Base-by-base conservation (phyloP, 2,113 vertebrate species). In the Argyrosomus japonicus region DNA sequence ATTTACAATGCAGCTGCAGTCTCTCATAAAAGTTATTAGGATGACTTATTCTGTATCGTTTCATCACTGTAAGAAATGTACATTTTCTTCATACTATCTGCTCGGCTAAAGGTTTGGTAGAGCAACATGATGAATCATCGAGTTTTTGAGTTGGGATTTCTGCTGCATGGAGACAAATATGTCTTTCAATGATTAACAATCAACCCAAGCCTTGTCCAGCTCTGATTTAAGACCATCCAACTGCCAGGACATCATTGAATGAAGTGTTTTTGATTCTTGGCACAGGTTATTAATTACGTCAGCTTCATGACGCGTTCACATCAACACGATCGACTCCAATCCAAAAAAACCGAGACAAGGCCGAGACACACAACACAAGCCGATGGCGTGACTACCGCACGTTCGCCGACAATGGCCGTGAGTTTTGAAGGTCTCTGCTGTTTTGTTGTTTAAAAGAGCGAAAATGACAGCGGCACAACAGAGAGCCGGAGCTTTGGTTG, bases 401-500 rank as follows among this genome's bases (percentile, higher is more conserved):
- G 68, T 68, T 88, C 84, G 88, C 89, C 75, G 74, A 71, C 53
- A 87, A 67, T 56, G 64, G 64, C 77, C 61, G 10, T 2, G 62
- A 73, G 71, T 79, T 87, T 78, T 83, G 64, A 84, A 81, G 61
- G 87, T 81, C 76, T 77, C 48, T 78, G 75, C 80, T 82, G 83
- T 89, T 83, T 75, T 82, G 78, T 83, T 84, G 87, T 87, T 76
- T 88, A 68, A 83, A 85, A 58, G 48, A 74, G 74, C 5, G 23
- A 74, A 90, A 92, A 85, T 90, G 88, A 90, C 88, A 90, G 83
- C 47, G 68, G 83, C 88, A 77, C 89, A 86, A 75, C 81, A 88
- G 74, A 89, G 75, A 87, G 75, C 23, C 73, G 5, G 68, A n/a
- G 76, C 87, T 84, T 32, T 73, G 87, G 75, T 58, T 87, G 86